Evolutionary conservation across 2,113 vertebrate species (phyloP), one percentile per base, ranked within the genome.

Genomic region (Aptenodytes patagonicus): DNA sequence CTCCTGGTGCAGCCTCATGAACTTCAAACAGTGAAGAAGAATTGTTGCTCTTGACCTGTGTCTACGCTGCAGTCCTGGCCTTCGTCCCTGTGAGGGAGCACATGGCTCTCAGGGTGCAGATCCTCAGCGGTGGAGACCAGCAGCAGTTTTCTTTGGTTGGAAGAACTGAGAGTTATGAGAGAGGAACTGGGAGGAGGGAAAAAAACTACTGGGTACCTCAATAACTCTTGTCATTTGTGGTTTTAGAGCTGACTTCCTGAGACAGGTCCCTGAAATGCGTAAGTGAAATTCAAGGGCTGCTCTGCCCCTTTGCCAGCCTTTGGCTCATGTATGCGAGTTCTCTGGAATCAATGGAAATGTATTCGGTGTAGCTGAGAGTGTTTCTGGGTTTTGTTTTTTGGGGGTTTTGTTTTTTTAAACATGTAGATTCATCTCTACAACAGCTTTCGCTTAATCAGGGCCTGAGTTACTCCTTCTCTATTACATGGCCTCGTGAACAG

Each of bases 71-170:
- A 49, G 26, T 68, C 73, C 32, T 80, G 29, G n/a, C 14, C 34
- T 68, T 71, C 0, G 0, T 61, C 62, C 25, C 46, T 51, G 26
- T 7, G 11, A 71, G 34, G 32, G 7, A 51, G 15, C 28, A 20
- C 5, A 1, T 36, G 38, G 12, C 36, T 91, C 20, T 57, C 7
- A 10, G 17, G 34, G 22, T 1, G 7, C 24, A 52, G 32, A 28
- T 66, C 34, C 9, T 55, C n/a, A 66, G 46, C 6, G 14, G 29
- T 25, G 40, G 34, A 61, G 52, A 62, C 24, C 26, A 83, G 42
- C 62, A 87, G 36, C 34, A 36, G 22, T 80, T 62, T 80, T 40
- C 34, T 28, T 61, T 66, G 28, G 9, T 5, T 36, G 17, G 32
- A 61, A 71, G 36, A 85, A 69, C 28, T 26, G 32, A 89, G 32